A percentile compares a stretch with the other conserved stretches of the same genome.
Conservation (phyloP, 2,113 vertebrate genomes). For the Tapirus terrestris region DNA sequence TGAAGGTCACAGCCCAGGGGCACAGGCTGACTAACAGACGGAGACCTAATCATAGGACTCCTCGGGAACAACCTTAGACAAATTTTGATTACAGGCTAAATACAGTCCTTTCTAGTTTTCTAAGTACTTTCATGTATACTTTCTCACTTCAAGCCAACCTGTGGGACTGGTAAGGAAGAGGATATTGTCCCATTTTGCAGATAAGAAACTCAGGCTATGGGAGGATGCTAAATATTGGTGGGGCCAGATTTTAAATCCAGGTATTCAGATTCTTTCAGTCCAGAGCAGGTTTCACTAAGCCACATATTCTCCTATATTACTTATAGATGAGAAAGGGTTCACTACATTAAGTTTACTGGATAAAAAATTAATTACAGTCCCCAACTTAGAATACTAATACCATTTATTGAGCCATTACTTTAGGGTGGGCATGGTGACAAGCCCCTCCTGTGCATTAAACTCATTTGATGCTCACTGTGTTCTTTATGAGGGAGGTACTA, state of each 20-base stretch:
- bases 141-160: neutral
- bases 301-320: neutral
- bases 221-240: neutral
- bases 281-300: neutral
- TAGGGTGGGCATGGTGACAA: neutral
- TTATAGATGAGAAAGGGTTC: neutral
- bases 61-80: neutral
- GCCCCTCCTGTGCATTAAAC: neutral
- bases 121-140: neutral
- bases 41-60: neutral
- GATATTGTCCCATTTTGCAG: neutral
- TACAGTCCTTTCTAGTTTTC: conserved; percentile 35
- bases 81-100: conserved; percentile 25
- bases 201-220: neutral
- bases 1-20: neutral
- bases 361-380: neutral
- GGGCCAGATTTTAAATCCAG: neutral
- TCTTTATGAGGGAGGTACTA: neutral
- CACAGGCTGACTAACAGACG: neutral
- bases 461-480: neutral
- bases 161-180: neutral
- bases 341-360: neutral
- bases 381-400: neutral
- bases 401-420: neutral
- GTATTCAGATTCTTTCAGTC: neutral